Percentiles rank a stretch among this genome's conserved stretches.
These are phyloP conservation scores for Ichneumoninae sp. DNA, from an alignment of 2,888 invertebrate genomes.

Conservation along the genomic window DNA sequence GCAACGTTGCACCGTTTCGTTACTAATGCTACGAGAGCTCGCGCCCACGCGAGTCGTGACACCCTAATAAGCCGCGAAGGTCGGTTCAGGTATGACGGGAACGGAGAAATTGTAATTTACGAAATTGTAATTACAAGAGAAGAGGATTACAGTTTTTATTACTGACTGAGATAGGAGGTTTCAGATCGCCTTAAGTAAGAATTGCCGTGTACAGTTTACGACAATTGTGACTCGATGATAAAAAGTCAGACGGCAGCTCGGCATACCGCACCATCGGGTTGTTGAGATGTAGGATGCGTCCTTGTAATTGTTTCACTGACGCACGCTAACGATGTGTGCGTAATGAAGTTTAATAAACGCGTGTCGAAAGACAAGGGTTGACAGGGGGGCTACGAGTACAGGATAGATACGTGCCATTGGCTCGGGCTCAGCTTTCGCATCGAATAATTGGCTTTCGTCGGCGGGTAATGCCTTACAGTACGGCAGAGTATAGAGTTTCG, in stretches of 20 bases:
- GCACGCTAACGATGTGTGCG: slow-evolving; percentile 57
- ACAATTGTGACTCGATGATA: not conserved
- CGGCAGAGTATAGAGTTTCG: slow-evolving; percentile 45
- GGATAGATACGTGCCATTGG: slow-evolving; percentile 51
- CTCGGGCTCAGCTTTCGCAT: slow-evolving; percentile 40
- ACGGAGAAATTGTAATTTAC: not conserved
- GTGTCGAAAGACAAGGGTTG: slow-evolving; percentile 23
- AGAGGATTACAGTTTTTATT: not conserved
- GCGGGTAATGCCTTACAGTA: not conserved
- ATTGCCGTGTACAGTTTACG: not conserved
- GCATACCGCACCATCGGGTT: slow-evolving; percentile 18
- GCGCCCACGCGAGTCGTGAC: slow-evolving; percentile 49
- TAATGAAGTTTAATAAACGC: slow-evolving; percentile 48
- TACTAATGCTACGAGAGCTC: slow-evolving; percentile 7
- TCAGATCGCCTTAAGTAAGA: not conserved
- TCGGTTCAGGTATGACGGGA: slow-evolving; percentile 29
- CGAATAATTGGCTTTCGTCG: slow-evolving; percentile 46
- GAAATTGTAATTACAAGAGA: not conserved
- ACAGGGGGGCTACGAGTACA: slow-evolving; percentile 13
- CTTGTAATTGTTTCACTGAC: slow-evolving; percentile 61
- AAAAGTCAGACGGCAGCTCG: slow-evolving; percentile 1
- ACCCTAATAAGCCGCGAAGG: slow-evolving; percentile 46
- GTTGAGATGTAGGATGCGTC: slow-evolving; percentile 55
- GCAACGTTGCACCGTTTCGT: slow-evolving; percentile 36
- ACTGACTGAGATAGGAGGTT: too few relatives aligned